Evolutionary conservation across 2,797 vertebrate species (phyloP), one percentile per base, ranked within the genome.

Genomic region (Protonibea diacanthus): DNA sequence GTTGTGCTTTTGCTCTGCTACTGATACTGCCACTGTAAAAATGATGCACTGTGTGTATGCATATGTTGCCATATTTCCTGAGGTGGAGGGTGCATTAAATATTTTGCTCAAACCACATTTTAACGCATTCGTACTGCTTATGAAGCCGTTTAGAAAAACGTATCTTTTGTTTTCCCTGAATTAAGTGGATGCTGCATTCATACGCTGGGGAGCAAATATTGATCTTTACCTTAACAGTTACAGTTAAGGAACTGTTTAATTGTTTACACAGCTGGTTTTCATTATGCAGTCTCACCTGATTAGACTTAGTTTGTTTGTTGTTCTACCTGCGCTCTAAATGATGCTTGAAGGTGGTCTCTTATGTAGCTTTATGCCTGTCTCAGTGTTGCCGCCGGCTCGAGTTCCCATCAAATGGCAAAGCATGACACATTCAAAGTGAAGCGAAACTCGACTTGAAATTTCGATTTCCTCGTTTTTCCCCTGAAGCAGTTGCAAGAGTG

Each of bases 231-330:
- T 69, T 67, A 55, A 62, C 51, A n/a, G 17, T 71, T 74, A 66
- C 51, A 52, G 44, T 66, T 55, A 40, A 51, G 61, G 13, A 58
- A 69, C 0, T 40, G 52, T 63, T 52, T 53, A 8, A 53, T 76
- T 72, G 38, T 61, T 79, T 68, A 63, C 62, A 49, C 52, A 20
- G 18, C 71, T 66, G 47, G 13, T 53, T 86, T 83, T 74, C 18
- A 83, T 77, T 55, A 27, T 17, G 52, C 20, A 6, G 48, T 53
- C 75, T 78, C 63, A 62, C 21, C 44, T 27, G 29, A 74, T 82
- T 81, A 23, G 7, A 51, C 20, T 55, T 1, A 42, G 38, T 63
- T 45, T 78, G 23, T 80, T 81, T 84, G 48, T 73, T 72, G 52
- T 73, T 72, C 5, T 71, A 25, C 6, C 57, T 61, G 21, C 14